phyloP scores from a whole-genome alignment of 2,888 invertebrate species.

The Limnephilus rhombicus region DNA sequence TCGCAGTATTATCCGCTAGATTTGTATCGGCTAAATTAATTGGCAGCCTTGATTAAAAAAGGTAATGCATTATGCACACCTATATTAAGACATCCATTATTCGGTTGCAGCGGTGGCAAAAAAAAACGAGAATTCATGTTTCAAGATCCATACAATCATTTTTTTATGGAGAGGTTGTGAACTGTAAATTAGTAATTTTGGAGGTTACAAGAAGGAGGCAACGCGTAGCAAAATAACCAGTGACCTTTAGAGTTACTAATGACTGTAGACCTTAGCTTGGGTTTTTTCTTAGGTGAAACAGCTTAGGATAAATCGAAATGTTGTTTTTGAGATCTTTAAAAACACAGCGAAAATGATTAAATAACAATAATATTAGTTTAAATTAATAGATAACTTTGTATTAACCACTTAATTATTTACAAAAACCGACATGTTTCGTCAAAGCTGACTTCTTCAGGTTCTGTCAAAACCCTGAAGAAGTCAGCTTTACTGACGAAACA shows the following conservation, averaged over 20 bases:
- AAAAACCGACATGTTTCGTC: too few species aligned
- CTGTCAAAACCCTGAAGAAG: too few species aligned
- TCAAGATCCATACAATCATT: not conserved
- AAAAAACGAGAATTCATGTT: not conserved
- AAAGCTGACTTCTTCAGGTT: too few species aligned
- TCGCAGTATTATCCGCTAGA: slow-evolving; percentile 25
- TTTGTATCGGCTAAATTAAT: slow-evolving; percentile 44
- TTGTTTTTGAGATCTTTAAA: too few species aligned
- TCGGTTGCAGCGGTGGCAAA: slow-evolving; percentile 16
- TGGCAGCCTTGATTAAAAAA: slow-evolving; percentile 49
- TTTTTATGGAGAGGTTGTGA: not conserved
- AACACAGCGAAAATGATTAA: not conserved
- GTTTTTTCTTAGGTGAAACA: not conserved
- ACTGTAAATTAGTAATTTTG: not conserved
- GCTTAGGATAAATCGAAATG: too few species aligned
- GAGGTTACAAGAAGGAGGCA: not conserved
- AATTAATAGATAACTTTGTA: too few species aligned
- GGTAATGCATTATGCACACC: slow-evolving; percentile 46
- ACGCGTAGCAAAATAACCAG: not conserved
- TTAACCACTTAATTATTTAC: too few species aligned
- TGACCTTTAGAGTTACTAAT: not conserved
- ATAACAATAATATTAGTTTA: too few species aligned
- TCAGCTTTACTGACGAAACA: too few species aligned
- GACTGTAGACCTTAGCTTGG: not conserved
- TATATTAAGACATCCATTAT: slow-evolving; percentile 7